Evolutionary conservation across 2,797 vertebrate genomes (phyloP).

Genomic region (Tokudaia tokunoshimensis): DNA sequence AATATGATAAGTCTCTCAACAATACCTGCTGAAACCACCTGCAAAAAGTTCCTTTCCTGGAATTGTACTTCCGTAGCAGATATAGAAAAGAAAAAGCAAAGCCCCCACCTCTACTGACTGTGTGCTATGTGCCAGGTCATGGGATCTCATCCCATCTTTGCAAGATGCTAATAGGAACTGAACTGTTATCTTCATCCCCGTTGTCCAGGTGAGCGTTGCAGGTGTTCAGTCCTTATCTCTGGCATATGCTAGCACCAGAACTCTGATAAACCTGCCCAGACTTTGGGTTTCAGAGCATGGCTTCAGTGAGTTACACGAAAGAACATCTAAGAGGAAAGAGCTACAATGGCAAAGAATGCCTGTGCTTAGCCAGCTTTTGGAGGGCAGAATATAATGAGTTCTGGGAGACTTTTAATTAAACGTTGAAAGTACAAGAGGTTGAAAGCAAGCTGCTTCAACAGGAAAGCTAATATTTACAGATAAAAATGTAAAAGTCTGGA

Average conservation of each 20-base stretch:
- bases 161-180: background rate
- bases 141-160: background rate
- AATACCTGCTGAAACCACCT: background rate
- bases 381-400: slow-evolving; percentile 37
- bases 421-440: slow-evolving; percentile 62
- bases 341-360: slow-evolving; percentile 30
- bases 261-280: background rate
- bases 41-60: background rate
- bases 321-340: slow-evolving; percentile 49
- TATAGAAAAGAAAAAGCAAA: background rate
- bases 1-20: background rate
- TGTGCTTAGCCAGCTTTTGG: slow-evolving; percentile 61
- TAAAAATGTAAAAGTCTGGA: slow-evolving; percentile 71
- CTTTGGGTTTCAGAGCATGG: background rate
- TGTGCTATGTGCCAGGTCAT: background rate
- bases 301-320: background rate
- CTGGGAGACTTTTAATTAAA: slow-evolving; percentile 79
- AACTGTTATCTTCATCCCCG: background rate
- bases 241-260: too few relatives aligned
- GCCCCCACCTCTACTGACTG: background rate
- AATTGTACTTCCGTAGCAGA: background rate
- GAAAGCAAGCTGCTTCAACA: slow-evolving; percentile 71
- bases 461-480: slow-evolving; percentile 78
- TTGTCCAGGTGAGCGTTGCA: background rate
- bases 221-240: background rate